phyloP scores from a whole-genome alignment of 1,140 invertebrate species.

The Idris sp. region DNA sequence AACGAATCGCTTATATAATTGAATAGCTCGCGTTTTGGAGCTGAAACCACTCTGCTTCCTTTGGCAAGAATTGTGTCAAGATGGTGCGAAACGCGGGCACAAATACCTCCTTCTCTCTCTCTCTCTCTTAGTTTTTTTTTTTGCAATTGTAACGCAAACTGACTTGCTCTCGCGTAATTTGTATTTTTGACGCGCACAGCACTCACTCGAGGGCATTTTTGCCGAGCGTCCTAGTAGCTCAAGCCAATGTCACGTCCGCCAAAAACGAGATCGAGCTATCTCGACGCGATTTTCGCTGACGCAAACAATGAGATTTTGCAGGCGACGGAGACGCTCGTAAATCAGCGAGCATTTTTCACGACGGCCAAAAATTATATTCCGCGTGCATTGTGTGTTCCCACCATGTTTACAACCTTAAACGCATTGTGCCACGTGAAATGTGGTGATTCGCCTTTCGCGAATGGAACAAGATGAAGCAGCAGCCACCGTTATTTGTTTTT shows the following conservation, averaged over 20 bases:
- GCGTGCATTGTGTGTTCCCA: conserved; percentile 38
- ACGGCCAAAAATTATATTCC: conserved; percentile 50
- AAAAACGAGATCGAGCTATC: conserved; percentile 28
- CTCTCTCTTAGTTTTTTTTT: too few species aligned
- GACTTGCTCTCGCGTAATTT: background rate
- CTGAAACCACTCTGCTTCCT: conserved; percentile 9
- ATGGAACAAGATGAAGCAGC: conserved; percentile 15
- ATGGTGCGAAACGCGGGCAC: conserved; percentile 9
- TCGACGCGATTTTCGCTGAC: conserved; percentile 47
- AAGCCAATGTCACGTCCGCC: conserved; percentile 17
- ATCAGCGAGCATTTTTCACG: conserved; percentile 45
- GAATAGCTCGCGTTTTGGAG: background rate
- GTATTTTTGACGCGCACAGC: conserved; percentile 15
- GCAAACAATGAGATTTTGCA: conserved; percentile 48
- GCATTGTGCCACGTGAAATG: conserved; percentile 41
- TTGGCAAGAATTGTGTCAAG: conserved; percentile 30
- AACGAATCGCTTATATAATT: conserved; percentile 2
- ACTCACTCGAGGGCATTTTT: conserved; percentile 17
- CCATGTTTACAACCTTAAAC: conserved; percentile 49
- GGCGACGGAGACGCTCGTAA: conserved; percentile 49
- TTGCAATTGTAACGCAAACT: conserved; percentile 32
- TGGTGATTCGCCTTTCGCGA: conserved; percentile 20
- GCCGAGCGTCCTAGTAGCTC: conserved; percentile 23
- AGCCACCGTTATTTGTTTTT: conserved; percentile 25
- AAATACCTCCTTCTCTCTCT: too few species aligned